Percentiles rank a stretch among this genome's conserved stretches.
Evolutionary conservation across 2,888 invertebrate genomes (phyloP).

Genomic region (Plebejus anna): DNA sequence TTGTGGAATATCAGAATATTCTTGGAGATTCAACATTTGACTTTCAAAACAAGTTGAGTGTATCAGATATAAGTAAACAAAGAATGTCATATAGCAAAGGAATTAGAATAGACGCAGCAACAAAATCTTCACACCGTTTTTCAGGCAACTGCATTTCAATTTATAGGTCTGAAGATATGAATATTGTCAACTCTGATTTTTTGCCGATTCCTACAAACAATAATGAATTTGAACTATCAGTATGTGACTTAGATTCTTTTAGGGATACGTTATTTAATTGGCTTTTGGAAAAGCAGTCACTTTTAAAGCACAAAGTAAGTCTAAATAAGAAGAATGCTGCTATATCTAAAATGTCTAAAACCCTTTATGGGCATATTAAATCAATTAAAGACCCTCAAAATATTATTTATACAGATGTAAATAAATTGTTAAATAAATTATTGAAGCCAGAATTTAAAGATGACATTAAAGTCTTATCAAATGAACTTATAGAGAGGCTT

Average conservation of each 20-base stretch:
- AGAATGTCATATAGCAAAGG: neutral
- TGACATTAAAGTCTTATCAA: conserved; percentile 11
- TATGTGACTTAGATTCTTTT: conserved; percentile 20
- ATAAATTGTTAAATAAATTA: conserved; percentile 8
- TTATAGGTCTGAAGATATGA: conserved; percentile 36
- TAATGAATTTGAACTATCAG: conserved; percentile 29
- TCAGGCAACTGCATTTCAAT: conserved; percentile 28
- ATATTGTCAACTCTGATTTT: conserved; percentile 20
- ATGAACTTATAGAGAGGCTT: conserved; percentile 20
- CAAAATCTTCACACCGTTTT: conserved; percentile 1
- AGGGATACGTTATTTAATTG: neutral
- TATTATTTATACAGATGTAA: conserved; percentile 15
- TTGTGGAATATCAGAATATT: neutral
- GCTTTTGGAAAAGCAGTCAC: neutral
- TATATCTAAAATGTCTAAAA: conserved; percentile 2
- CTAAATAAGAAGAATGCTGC: neutral
- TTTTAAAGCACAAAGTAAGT: neutral
- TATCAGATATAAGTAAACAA: neutral
- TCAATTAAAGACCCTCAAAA: neutral
- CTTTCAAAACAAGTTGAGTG: neutral
- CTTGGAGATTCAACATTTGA: neutral
- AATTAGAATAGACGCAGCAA: neutral
- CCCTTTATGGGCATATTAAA: neutral
- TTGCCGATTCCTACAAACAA: conserved; percentile 5
- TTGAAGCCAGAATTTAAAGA: conserved; percentile 24